These are phyloP conservation scores for Cetoscarus ocellatus DNA, from an alignment of 2,797 vertebrate genomes.

Conservation along the genomic window DNA sequence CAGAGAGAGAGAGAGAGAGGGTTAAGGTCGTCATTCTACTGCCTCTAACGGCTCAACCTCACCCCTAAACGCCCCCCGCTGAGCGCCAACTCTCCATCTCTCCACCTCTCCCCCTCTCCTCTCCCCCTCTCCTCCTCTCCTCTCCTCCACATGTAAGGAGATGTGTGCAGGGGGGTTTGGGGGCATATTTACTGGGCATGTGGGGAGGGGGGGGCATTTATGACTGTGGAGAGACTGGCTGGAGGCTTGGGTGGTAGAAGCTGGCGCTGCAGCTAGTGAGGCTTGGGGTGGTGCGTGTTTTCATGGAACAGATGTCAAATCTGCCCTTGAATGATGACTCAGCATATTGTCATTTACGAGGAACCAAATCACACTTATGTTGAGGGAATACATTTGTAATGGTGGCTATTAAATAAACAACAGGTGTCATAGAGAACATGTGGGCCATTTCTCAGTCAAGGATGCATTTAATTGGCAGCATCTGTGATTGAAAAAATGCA, in stretches of 20 bases:
- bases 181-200: neutral
- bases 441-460: neutral
- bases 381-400: neutral
- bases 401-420: neutral
- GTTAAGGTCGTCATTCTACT: constrained; percentile 81
- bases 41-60: constrained; percentile 80
- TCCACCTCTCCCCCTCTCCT: constrained; percentile 67
- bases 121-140: constrained; percentile 48
- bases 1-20: constrained; percentile 78
- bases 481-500: constrained; percentile 6
- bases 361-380: neutral
- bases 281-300: constrained; percentile 25
- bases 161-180: constrained; percentile 47
- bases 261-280: constrained; percentile 63
- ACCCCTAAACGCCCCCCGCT: constrained; percentile 72
- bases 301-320: constrained; percentile 34
- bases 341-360: constrained; percentile 8
- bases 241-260: constrained; percentile 71
- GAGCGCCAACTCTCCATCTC: constrained; percentile 80
- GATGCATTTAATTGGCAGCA: constrained; percentile 1
- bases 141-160: constrained; percentile 61
- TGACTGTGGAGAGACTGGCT: constrained; percentile 77
- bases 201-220: constrained; percentile 33
- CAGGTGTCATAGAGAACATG: neutral
- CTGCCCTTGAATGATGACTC: constrained; percentile 15